Base-by-base conservation (phyloP, 1,140 invertebrate genomes). In the Dryas iulia region DNA sequence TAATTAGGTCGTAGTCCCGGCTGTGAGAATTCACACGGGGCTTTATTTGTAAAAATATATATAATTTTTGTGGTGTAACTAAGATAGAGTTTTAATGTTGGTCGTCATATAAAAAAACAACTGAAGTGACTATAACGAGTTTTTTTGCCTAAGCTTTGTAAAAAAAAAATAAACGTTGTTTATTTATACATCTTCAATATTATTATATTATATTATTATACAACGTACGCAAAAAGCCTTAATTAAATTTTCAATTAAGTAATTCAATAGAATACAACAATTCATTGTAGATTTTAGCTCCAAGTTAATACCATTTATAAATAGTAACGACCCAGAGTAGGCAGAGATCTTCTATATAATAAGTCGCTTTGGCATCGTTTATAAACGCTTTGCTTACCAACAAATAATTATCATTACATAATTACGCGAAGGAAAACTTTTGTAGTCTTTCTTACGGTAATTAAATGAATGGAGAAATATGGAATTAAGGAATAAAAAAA, bases 231-330 rank as follows among this genome's bases (percentile, higher is more conserved):
- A 39, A 39, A 39, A 4, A 39, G 0, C 5, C 0, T 1, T 39
- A 39, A 39, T 39, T 14, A 39, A 39, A n/a, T n/a, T 39, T 39
- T 39, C n/a, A 39, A 39, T 39, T 39, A 39, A 39, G 33, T n/a
- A 39, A 39, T 28, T 28, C 26, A 3, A 6, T 14, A 7, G 33
- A 39, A 39, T 14, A 39, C 33, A 39, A 39, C 33, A 39, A 14
- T 18, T 39, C n/a, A 39, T 39, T 6, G n/a, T 39, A 39, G 12
- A 39, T 39, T 39, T 39, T 39, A 14, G 33, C n/a, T 18, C 33
- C n/a, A 1, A 39, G 33, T 39, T 39, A 39, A 14, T 28, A 18
- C n/a, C 33, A 39, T 1, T 39, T 39, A 39, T 18, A 39, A 39
- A 39, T 39, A 39, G 14, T 39, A 39, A 39, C 1, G 33, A n/a